A percentile compares a stretch with the other conserved stretches of the same genome.
phyloP scores from a whole-genome alignment of 2,888 invertebrate species.

The Nemoura dubitans region DNA sequence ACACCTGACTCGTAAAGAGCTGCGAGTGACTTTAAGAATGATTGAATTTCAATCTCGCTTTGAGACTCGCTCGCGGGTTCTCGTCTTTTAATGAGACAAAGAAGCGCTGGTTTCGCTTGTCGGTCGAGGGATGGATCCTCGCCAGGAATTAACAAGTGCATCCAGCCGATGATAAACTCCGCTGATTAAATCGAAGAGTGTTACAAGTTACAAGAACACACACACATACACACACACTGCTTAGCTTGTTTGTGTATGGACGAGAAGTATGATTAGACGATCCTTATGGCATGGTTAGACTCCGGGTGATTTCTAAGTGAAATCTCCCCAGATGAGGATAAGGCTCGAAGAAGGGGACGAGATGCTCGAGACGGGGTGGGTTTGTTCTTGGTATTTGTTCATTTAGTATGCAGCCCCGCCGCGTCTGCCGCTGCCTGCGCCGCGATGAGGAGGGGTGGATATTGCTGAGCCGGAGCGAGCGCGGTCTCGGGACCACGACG shows the following conservation, averaged over 20 bases:
- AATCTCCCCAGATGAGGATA: conserved; percentile 23
- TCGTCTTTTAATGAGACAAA: neutral
- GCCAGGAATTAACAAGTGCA: neutral
- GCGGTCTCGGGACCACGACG: conserved; percentile 24
- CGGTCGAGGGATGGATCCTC: neutral
- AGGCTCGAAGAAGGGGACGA: conserved; percentile 16
- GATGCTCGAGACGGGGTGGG: neutral
- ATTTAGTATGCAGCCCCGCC: conserved; percentile 38
- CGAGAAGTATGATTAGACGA: conserved; percentile 8
- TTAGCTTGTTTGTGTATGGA: conserved; percentile 1
- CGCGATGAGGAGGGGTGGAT: conserved; percentile 38
- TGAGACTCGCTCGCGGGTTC: neutral
- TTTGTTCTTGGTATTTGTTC: conserved; percentile 42
- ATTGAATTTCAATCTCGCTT: neutral
- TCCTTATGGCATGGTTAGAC: conserved; percentile 25
- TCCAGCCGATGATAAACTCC: neutral
- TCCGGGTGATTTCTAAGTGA: conserved; percentile 41
- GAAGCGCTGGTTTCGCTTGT: neutral
- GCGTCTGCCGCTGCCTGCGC: neutral
- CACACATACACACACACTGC: neutral
- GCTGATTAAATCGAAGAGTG: conserved; percentile 32
- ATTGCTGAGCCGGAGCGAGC: conserved; percentile 38
- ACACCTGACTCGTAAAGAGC: neutral
- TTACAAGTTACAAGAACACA: neutral
- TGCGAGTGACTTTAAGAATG: neutral